phyloP scores from a whole-genome alignment of 2,888 invertebrate species.

The Eustalomyia histrio region DNA sequence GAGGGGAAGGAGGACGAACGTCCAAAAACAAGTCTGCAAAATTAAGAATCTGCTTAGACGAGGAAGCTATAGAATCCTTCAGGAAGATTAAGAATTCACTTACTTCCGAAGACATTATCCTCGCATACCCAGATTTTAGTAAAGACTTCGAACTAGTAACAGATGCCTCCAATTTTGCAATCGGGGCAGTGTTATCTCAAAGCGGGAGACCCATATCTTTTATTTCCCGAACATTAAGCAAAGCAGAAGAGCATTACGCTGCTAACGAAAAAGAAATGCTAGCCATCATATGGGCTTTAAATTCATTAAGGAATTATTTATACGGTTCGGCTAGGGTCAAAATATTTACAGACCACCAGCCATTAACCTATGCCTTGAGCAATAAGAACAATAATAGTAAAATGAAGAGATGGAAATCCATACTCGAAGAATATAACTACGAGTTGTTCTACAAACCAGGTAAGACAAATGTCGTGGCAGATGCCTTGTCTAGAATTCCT shows the following conservation, averaged over 20 bases:
- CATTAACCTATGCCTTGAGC: no score
- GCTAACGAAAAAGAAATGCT: slow-evolving; percentile 31
- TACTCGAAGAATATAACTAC: slow-evolving; percentile 44
- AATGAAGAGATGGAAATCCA: slow-evolving; percentile 32
- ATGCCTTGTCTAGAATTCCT: slow-evolving; percentile 18
- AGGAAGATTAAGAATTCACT: neutral
- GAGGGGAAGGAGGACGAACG: neutral
- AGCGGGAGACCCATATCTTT: slow-evolving; percentile 3
- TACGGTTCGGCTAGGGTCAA: no score
- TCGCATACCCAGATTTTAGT: slow-evolving; percentile 3
- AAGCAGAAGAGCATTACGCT: slow-evolving; percentile 13
- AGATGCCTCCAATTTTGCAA: slow-evolving; percentile 12
- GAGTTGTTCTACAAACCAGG: slow-evolving; percentile 22
- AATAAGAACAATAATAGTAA: neutral
- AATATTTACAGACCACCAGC: no score
- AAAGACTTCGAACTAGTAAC: slow-evolving; percentile 2
- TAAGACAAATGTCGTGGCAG: slow-evolving; percentile 22
- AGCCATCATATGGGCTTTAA: slow-evolving; percentile 17
- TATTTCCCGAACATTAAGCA: slow-evolving; percentile 18
- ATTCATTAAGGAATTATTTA: slow-evolving; percentile 11
- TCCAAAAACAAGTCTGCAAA: neutral
- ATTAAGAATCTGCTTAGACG: neutral
- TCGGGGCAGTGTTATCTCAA: slow-evolving; percentile 14
- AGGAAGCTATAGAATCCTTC: neutral
- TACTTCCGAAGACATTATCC: slow-evolving; percentile 1